phyloP scores from a whole-genome alignment of 1,140 invertebrate species.

The Acromyrmex charruanus region DNA sequence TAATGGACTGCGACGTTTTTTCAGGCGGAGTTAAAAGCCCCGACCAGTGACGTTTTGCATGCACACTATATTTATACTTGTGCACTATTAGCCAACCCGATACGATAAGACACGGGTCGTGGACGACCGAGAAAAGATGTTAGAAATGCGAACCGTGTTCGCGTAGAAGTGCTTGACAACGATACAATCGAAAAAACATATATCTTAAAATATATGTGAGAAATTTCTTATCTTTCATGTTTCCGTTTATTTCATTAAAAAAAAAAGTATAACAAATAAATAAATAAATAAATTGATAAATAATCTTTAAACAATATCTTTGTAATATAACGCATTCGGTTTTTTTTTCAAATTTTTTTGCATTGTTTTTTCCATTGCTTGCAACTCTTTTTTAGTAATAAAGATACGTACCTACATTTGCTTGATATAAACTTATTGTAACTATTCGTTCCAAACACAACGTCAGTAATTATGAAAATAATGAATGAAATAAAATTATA shows the following conservation, averaged over 20 bases:
- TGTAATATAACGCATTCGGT: no score
- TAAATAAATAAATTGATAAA: not conserved
- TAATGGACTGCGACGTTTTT: constrained; percentile 81
- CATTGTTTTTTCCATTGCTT: no score
- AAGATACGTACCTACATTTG: no score
- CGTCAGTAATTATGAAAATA: no score
- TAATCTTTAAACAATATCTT: no score
- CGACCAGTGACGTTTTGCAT: constrained; percentile 74
- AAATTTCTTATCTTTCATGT: not conserved
- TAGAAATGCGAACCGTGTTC: constrained; percentile 4
- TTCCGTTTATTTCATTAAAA: not conserved
- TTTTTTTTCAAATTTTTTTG: no score
- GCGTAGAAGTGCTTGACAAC: not conserved
- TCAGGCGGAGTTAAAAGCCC: constrained; percentile 78
- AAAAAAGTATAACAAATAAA: not conserved
- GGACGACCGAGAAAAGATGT: not conserved
- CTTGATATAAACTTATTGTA: no score
- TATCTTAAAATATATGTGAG: not conserved
- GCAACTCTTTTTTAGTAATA: no score
- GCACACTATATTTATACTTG: constrained; percentile 74
- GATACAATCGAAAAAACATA: not conserved
- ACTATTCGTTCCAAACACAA: no score
- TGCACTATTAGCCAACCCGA: constrained; percentile 30
- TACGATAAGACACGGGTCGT: constrained; percentile 40
- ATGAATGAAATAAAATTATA: no score